Conservation (phyloP, 2,888 invertebrate species). For the Byasa hedistus region DNA sequence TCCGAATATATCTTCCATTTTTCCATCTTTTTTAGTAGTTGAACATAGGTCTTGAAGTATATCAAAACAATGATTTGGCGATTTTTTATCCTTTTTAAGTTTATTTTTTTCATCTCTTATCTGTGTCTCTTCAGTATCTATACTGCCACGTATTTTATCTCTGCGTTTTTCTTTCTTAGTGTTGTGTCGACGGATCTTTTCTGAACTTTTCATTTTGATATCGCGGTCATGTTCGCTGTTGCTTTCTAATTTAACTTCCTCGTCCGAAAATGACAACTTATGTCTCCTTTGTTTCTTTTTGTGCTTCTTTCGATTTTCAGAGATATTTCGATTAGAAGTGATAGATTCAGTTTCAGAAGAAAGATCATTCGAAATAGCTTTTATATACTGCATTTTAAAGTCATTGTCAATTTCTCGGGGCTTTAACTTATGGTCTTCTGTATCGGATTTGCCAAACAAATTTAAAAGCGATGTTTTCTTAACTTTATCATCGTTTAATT, state of each 20-base stretch:
- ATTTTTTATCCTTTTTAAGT: slow-evolving; percentile 79
- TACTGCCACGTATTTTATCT: slow-evolving; percentile 78
- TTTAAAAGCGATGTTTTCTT: slow-evolving; percentile 66
- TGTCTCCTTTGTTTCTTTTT: slow-evolving; percentile 91
- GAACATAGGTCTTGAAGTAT: slow-evolving; percentile 48
- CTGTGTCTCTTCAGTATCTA: slow-evolving; percentile 67
- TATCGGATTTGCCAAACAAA: slow-evolving; percentile 72
- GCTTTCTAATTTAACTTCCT: slow-evolving; percentile 68
- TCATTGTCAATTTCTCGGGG: slow-evolving; percentile 59
- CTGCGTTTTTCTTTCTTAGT: slow-evolving; percentile 82
- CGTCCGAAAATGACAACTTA: slow-evolving; percentile 83
- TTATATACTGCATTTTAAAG: slow-evolving; percentile 55
- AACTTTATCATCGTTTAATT: slow-evolving; percentile 50
- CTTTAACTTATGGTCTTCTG: slow-evolving; percentile 69
- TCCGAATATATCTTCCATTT: slow-evolving; percentile 94
- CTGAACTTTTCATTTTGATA: slow-evolving; percentile 66
- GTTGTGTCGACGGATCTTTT: slow-evolving; percentile 75
- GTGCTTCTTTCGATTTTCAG: slow-evolving; percentile 86
- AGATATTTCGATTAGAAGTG: slow-evolving; percentile 58
- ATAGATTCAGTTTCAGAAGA: slow-evolving; percentile 74
- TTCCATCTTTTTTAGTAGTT: slow-evolving; percentile 83
- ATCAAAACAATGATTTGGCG: slow-evolving; percentile 51
- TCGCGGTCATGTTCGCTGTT: slow-evolving; percentile 53
- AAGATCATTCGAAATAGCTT: slow-evolving; percentile 62
- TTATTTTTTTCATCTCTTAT: slow-evolving; percentile 75